These are phyloP conservation scores for Hypomesus transpacificus DNA, from an alignment of 2,113 vertebrate genomes.

Conservation along the genomic window DNA sequence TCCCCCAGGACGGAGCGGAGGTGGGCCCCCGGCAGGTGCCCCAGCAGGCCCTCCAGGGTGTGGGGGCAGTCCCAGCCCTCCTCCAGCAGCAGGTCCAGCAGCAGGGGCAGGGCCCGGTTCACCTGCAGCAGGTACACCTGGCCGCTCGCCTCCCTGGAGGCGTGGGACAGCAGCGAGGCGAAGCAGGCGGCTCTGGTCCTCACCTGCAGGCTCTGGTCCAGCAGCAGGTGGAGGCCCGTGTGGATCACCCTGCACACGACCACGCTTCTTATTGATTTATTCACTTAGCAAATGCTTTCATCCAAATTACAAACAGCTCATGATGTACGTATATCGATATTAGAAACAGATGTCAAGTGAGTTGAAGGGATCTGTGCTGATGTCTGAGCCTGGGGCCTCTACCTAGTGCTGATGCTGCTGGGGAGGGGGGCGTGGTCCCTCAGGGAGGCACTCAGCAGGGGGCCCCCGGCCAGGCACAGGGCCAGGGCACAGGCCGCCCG, in stretches of 20 bases:
- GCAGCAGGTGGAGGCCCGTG: slow-evolving; percentile 74
- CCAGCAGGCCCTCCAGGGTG: slow-evolving; percentile 70
- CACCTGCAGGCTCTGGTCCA: slow-evolving; percentile 80
- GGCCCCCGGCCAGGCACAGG: slow-evolving; percentile 60
- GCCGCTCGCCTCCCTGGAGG: background rate
- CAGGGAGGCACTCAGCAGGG: slow-evolving; percentile 45
- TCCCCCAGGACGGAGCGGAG: slow-evolving; percentile 63
- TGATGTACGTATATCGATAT: no score
- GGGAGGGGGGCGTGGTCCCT: background rate
- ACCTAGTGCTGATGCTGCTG: slow-evolving; percentile 31
- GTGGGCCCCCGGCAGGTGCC: slow-evolving; percentile 71
- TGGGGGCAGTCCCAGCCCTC: slow-evolving; percentile 62
- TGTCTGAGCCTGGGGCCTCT: background rate
- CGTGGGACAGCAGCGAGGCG: slow-evolving; percentile 58
- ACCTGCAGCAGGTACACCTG: slow-evolving; percentile 66
- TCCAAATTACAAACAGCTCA: no score
- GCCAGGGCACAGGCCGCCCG: slow-evolving; percentile 74
- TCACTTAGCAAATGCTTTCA: no score
- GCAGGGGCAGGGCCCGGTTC: slow-evolving; percentile 67
- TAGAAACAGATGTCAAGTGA: no score
- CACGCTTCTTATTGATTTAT: no score
- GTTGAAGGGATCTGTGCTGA: background rate
- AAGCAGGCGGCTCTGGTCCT: slow-evolving; percentile 71
- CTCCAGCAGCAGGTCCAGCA: slow-evolving; percentile 73
- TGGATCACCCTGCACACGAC: slow-evolving; percentile 70